Evolutionary conservation across 1,140 invertebrate genomes (phyloP).

Genomic region (Saccostrea glomerata): DNA sequence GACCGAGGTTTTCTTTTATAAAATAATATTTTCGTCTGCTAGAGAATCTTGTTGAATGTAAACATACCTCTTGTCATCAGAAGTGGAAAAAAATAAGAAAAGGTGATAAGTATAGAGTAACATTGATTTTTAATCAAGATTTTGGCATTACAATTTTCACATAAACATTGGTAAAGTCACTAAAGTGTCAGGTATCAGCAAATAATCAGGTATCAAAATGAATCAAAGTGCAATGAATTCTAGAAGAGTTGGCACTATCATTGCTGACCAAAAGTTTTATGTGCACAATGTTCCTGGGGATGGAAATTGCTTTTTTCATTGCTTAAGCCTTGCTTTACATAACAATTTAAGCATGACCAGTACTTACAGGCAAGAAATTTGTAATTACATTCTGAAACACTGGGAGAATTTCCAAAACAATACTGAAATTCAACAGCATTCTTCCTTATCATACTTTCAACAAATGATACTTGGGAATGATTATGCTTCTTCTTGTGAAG

Average conservation of each 20-base stretch:
- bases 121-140: neutral
- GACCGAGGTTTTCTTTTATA: no score
- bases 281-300: neutral
- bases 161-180: no score
- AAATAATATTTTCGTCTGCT: no score
- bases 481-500: neutral
- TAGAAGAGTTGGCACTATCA: no score
- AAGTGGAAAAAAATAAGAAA: no score
- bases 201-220: neutral
- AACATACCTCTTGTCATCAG: no score
- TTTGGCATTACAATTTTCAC: no score
- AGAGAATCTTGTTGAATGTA: no score
- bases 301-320: constrained; percentile 12
- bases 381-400: neutral
- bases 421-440: neutral
- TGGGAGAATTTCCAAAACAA: neutral
- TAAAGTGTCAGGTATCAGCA: neutral
- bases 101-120: neutral
- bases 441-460: neutral
- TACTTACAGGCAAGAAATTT: neutral
- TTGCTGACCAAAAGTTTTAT: neutral
- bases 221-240: no score
- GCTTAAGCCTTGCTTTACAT: neutral
- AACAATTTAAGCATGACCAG: neutral
- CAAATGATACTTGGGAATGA: neutral